Base-by-base conservation (phyloP, 2,113 vertebrate species). In the Brienomyrus longianalis region DNA sequence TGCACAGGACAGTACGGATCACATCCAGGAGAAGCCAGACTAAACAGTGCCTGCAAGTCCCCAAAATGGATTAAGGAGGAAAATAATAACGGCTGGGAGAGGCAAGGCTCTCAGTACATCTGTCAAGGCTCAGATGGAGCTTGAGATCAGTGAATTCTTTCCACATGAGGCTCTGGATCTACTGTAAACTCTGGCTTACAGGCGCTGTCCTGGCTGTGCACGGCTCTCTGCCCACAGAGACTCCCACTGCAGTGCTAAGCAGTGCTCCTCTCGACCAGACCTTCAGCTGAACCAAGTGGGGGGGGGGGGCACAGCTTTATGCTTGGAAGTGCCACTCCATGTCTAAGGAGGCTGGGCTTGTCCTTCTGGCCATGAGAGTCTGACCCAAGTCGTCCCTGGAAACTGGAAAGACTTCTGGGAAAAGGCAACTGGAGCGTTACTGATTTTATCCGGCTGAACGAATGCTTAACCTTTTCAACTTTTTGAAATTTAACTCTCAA, bases 131-230 rank as follows among this genome's bases (percentile, higher is more conserved):
- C 9, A 51, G 62, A 51, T 51, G 31, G 13, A 13, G 88, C 31
- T 21, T n/a, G 48, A 83, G 19, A 35, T 23, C n/a, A 50, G 70
- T n/a, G 35, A 48, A 89, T 89, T 89, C 88, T 83, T 89, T 89
- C 88, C 88, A 89, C 48, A 21, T 56, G 74, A 89, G 74, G 52
- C 50, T 35, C 74, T 9, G 15, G 31, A 21, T 31, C 48, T 83
- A 83, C 88, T 56, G 88, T 89, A 89, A 83, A 83, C 74, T 59
- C 21, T 39, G 45, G 9, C 27, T 54, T 3, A n/a, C 43, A 47
- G 83, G 43, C 43, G 0, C 27, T 19, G 27, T 45, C 74, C 35
- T 54, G 70, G 88, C 51, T n/a, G 50, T 21, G 15, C 15, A 1
- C 45, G 0, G 59, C 39, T n/a, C 23, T 15, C 27, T 15, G 74